A percentile compares a stretch with the other conserved stretches of the same genome.
These are phyloP conservation scores for Cacatua alba DNA, from an alignment of 2,113 vertebrate species.

Conservation along the genomic window DNA sequence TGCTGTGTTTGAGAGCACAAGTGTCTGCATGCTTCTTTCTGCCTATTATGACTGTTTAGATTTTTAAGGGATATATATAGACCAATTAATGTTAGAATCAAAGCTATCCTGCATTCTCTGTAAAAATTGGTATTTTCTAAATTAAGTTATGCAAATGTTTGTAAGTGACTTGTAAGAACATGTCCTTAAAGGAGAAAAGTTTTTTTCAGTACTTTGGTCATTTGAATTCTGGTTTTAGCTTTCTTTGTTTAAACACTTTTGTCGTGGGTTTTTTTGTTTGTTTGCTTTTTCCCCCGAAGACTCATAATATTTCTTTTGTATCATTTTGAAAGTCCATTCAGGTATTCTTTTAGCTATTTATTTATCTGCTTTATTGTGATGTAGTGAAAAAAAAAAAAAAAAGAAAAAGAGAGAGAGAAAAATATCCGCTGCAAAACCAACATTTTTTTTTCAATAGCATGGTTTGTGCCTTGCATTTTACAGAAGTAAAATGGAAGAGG, in stretches of 20 bases:
- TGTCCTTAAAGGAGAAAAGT: not conserved
- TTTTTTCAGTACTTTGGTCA: not conserved
- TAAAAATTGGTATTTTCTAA: not conserved
- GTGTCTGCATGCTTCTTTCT: not conserved
- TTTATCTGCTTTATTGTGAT: not conserved
- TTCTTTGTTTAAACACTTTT: not conserved
- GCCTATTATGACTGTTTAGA: not conserved
- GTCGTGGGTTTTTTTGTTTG: too few relatives aligned
- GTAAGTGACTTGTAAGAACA: not conserved
- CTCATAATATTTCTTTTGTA: not conserved
- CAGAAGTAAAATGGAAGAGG: not conserved
- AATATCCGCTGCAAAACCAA: not conserved
- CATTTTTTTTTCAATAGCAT: not conserved
- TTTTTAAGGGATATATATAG: not conserved
- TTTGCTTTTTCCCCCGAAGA: not conserved
- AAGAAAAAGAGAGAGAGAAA: fast-evolving
- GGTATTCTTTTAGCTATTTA: not conserved
- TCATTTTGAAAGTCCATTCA: not conserved
- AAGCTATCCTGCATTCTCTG: not conserved
- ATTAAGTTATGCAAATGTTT: not conserved
- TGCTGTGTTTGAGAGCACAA: not conserved
- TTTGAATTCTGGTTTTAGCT: not conserved
- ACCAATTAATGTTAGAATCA: not conserved
- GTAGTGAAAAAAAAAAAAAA: not conserved
- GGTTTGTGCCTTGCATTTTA: not conserved